phyloP scores from a whole-genome alignment of 2,797 vertebrate genomes.

The Monodelphis domestica region DNA sequence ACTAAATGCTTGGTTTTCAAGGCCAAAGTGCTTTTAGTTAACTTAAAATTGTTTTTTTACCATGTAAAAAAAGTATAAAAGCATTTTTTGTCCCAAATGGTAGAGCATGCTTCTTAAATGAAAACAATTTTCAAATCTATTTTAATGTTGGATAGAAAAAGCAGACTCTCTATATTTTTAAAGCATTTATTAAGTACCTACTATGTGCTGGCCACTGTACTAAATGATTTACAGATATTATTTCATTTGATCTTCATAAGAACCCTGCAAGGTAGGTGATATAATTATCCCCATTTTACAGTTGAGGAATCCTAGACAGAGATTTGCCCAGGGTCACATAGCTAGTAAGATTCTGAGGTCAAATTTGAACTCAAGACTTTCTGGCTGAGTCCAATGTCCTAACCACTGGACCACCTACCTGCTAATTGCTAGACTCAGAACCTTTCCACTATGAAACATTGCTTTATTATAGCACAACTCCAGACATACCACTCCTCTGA shows the following conservation, averaged over 20 bases:
- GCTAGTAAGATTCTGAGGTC: neutral
- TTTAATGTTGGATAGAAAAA: too few species aligned
- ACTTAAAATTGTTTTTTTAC: too few species aligned
- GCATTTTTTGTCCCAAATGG: too few species aligned
- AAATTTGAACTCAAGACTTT: neutral
- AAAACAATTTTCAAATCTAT: too few species aligned
- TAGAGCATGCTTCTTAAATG: too few species aligned
- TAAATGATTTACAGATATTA: neutral
- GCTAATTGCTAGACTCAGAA: neutral
- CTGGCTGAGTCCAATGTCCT: neutral
- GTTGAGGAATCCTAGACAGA: neutral
- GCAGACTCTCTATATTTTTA: too few species aligned
- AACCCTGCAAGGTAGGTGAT: neutral
- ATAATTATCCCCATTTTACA: neutral
- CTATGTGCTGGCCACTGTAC: neutral
- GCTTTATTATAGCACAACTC: neutral
- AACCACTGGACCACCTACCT: neutral
- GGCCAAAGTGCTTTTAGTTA: too few species aligned
- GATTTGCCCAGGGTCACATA: neutral
- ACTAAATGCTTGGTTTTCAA: too few species aligned
- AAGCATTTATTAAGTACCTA: neutral
- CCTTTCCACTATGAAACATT: neutral
- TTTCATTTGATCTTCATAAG: neutral
- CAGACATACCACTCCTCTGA: neutral
- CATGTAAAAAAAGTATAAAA: too few species aligned